phyloP scores from a whole-genome alignment of 1,140 invertebrate species.

The Drosophila pseudoananassae region DNA sequence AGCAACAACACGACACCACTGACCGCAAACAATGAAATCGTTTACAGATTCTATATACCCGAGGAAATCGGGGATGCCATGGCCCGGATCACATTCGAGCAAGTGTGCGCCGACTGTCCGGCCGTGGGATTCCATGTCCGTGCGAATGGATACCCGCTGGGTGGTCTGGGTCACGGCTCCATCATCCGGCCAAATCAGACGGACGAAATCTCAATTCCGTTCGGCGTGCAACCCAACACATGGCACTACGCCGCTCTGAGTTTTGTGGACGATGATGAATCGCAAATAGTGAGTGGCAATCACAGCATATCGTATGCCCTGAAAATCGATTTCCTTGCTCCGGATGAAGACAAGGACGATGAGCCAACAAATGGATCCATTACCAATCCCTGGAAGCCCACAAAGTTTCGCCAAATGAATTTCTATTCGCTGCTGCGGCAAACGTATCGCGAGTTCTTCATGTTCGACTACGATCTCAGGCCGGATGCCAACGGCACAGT shows the following conservation, averaged over 20 bases:
- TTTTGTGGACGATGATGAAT: constrained; percentile 55
- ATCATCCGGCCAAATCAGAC: constrained; percentile 71
- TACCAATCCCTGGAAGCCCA: constrained; percentile 64
- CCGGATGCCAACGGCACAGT: constrained; percentile 86
- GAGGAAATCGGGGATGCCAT: constrained; percentile 66
- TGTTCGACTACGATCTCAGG: constrained; percentile 88
- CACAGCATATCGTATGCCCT: constrained; percentile 46
- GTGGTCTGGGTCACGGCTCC: constrained; percentile 55
- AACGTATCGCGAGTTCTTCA: constrained; percentile 88
- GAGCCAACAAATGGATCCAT: neutral
- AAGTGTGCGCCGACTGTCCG: constrained; percentile 66
- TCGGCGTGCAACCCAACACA: constrained; percentile 85
- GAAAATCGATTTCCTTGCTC: constrained; percentile 55
- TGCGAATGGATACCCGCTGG: constrained; percentile 67
- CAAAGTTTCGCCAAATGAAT: constrained; percentile 70
- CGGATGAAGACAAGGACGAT: constrained; percentile 14
- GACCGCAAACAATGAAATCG: constrained; percentile 67
- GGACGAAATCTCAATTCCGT: constrained; percentile 77
- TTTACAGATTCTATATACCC: constrained; percentile 84
- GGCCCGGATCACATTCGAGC: constrained; percentile 58
- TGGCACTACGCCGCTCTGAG: constrained; percentile 86
- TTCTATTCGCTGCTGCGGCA: constrained; percentile 87
- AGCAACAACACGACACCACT: neutral
- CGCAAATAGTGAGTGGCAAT: constrained; percentile 14
- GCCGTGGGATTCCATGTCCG: constrained; percentile 69